phyloP scores from a whole-genome alignment of 2,888 invertebrate species.

The Dryobota labecula region DNA sequence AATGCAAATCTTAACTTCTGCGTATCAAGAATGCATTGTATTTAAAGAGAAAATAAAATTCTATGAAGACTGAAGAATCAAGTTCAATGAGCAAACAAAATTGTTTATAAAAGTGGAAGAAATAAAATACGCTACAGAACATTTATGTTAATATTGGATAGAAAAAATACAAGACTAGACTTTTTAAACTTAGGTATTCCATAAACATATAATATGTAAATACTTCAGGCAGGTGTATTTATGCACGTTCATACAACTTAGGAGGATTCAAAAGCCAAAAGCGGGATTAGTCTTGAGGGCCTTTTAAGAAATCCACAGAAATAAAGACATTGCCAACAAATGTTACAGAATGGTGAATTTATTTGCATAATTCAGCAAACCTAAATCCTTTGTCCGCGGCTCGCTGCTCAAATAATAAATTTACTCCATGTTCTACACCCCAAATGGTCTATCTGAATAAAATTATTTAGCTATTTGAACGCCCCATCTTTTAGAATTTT shows the following conservation, averaged over 20 bases:
- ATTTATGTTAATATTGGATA: constrained; percentile 68
- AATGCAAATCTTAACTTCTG: neutral
- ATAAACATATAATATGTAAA: constrained; percentile 71
- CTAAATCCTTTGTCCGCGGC: constrained; percentile 89
- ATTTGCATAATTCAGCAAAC: constrained; percentile 90
- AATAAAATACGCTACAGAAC: constrained; percentile 69
- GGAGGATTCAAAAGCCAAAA: constrained; percentile 83
- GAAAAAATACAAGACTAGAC: constrained; percentile 24
- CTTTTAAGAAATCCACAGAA: constrained; percentile 88
- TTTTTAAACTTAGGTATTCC: constrained; percentile 43
- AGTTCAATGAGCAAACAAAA: constrained; percentile 59
- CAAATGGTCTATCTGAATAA: constrained; percentile 85
- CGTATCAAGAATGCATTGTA: neutral
- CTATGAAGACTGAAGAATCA: constrained; percentile 46
- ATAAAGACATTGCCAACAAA: constrained; percentile 90
- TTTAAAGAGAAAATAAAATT: neutral
- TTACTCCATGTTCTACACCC: constrained; percentile 87
- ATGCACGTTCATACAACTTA: constrained; percentile 75
- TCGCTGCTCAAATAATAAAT: constrained; percentile 88
- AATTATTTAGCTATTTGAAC: constrained; percentile 86
- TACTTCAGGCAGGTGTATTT: constrained; percentile 74
- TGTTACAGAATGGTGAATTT: constrained; percentile 90
- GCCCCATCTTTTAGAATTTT: constrained; percentile 72
- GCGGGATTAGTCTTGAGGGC: constrained; percentile 83
- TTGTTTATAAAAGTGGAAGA: constrained; percentile 62